phyloP scores from a whole-genome alignment of 2,888 invertebrate genomes.

The Lissocephala sabroskyi region DNA sequence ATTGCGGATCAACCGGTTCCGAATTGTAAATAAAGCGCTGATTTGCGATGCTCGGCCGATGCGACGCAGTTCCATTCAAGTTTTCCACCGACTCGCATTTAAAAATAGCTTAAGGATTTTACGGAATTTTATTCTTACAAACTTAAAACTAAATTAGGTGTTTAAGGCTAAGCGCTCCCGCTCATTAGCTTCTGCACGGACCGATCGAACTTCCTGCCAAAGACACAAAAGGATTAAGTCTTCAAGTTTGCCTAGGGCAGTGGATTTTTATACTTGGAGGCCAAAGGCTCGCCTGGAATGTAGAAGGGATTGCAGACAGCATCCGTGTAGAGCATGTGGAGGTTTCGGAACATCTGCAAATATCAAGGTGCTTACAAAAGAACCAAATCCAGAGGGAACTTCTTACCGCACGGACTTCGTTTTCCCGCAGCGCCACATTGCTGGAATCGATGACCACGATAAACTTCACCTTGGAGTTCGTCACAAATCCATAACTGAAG shows the following conservation, averaged over 20 bases:
- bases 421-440: conserved; percentile 90
- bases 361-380: conserved; percentile 32
- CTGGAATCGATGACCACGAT: conserved; percentile 93
- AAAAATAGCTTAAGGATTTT: too few relatives aligned
- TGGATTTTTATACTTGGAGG: conserved; percentile 79
- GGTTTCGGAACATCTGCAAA: conserved; percentile 85
- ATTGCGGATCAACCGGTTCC: neutral
- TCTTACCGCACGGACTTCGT: conserved; percentile 90
- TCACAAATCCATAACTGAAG: conserved; percentile 92
- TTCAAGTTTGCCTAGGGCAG: neutral
- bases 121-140: too few relatives aligned
- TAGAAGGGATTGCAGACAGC: conserved; percentile 98
- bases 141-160: neutral
- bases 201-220: conserved; percentile 79
- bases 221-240: conserved; percentile 7
- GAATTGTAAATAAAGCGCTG: neutral
- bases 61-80: too few relatives aligned
- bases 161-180: conserved; percentile 57
- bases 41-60: too few relatives aligned
- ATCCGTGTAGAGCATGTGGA: conserved; percentile 94
- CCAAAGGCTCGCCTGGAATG: conserved; percentile 90
- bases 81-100: too few relatives aligned
- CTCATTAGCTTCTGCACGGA: conserved; percentile 77
- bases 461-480: conserved; percentile 97
- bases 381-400: conserved; percentile 10